phyloP scores from a whole-genome alignment of 2,113 vertebrate species.

The Colaptes auratus region DNA sequence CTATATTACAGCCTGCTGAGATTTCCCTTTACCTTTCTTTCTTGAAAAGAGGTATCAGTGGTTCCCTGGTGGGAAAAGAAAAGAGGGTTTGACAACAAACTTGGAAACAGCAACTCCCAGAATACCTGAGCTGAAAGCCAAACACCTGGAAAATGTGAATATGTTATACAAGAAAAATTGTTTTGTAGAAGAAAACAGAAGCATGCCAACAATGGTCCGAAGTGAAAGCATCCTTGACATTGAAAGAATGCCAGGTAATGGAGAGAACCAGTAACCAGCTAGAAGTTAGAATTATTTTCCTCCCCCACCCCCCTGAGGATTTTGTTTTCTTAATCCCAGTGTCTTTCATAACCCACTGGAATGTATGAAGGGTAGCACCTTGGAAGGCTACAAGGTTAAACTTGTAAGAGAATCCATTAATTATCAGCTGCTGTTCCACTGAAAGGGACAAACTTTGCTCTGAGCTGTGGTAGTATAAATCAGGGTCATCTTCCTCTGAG shows the following conservation, averaged over 20 bases:
- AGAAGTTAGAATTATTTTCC: not conserved
- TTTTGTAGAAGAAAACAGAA: not conserved
- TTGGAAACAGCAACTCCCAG: not conserved
- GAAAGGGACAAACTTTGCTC: not conserved
- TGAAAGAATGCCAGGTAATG: not conserved
- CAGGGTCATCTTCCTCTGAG: not conserved
- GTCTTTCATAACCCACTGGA: not conserved
- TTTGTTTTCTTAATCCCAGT: not conserved
- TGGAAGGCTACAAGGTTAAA: not conserved
- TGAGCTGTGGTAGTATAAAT: not conserved
- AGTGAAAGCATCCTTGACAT: not conserved
- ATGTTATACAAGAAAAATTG: not conserved
- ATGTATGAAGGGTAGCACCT: not conserved
- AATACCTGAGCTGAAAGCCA: not conserved
- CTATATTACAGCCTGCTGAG: not conserved
- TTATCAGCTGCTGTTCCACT: not conserved
- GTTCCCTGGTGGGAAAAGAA: not conserved
- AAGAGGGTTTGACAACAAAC: not conserved
- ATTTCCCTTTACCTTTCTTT: not conserved
- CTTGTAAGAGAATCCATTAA: slow-evolving; percentile 1
- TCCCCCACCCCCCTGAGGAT: not conserved
- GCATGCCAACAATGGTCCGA: not conserved
- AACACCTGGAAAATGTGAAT: not conserved
- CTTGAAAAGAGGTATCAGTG: not conserved
- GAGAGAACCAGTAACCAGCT: not conserved